Evolutionary conservation across 2,113 vertebrate species (phyloP).

Genomic region (Antigone vipio): DNA sequence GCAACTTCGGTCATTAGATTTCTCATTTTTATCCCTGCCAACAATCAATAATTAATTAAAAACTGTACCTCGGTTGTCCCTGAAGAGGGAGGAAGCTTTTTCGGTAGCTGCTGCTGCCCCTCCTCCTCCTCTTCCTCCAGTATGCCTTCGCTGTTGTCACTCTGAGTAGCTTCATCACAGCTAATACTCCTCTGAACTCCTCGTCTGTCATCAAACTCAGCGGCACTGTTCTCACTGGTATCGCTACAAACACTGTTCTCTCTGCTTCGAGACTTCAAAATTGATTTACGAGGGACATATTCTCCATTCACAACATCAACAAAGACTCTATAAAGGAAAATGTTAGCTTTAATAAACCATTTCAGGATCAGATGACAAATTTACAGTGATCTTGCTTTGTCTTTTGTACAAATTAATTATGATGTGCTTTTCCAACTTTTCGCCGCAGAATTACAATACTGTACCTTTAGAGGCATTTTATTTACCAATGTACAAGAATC

Average conservation of each 20-base stretch:
- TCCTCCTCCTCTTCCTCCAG: constrained; percentile 79
- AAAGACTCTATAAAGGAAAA: constrained; percentile 82
- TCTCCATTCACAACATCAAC: constrained; percentile 96
- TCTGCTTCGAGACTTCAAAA: constrained; percentile 95
- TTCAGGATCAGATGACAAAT: constrained; percentile 53
- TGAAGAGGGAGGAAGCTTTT: constrained; percentile 56
- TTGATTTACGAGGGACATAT: constrained; percentile 90
- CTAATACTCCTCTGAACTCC: constrained; percentile 76
- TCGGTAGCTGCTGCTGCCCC: constrained; percentile 69
- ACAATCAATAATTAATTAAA: constrained; percentile 50
- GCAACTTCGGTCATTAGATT: constrained; percentile 6
- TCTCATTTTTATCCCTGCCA: constrained; percentile 18
- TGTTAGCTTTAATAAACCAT: constrained; percentile 52
- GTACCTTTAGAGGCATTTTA: constrained; percentile 44
- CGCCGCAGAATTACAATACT: neutral
- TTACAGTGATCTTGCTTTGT: constrained; percentile 43
- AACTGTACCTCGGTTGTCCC: constrained; percentile 71
- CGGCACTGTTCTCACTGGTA: constrained; percentile 81
- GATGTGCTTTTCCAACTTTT: constrained; percentile 47
- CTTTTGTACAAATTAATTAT: constrained; percentile 58
- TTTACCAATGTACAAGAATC: constrained; percentile 1
- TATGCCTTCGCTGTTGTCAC: constrained; percentile 83
- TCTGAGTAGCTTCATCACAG: constrained; percentile 76
- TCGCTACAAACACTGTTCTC: constrained; percentile 98
- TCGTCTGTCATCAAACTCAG: constrained; percentile 88